Evolutionary conservation across 2,797 vertebrate species (phyloP).

Genomic region (Telmatherina bonti): DNA sequence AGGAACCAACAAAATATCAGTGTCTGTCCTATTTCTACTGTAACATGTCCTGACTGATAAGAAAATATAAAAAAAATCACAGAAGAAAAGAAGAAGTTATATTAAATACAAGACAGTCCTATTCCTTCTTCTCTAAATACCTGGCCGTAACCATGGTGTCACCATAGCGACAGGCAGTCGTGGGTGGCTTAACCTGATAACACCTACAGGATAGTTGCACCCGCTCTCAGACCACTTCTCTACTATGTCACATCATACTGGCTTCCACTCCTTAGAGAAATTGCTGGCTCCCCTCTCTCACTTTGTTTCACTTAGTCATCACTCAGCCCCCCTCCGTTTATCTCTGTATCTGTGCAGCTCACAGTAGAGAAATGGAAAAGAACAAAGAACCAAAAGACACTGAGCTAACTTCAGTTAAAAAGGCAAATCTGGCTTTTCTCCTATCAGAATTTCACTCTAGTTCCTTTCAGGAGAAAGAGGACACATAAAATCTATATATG

Average conservation of each 20-base stretch:
- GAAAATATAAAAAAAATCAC: conserved; percentile 23
- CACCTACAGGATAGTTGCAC: conserved; percentile 62
- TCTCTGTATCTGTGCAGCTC: conserved; percentile 24
- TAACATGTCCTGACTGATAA: not conserved
- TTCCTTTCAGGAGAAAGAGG: not conserved
- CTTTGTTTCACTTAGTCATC: conserved; percentile 17
- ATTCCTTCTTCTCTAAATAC: conserved; percentile 57
- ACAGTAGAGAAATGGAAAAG: conserved; percentile 59
- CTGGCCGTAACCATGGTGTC: conserved; percentile 76
- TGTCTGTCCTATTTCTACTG: not conserved
- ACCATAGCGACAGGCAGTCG: conserved; percentile 70
- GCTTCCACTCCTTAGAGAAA: conserved; percentile 28
- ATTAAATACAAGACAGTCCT: conserved; percentile 31
- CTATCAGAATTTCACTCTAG: conserved; percentile 7
- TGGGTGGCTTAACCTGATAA: conserved; percentile 74
- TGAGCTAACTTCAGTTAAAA: conserved; percentile 37
- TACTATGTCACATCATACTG: conserved; percentile 43
- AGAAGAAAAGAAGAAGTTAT: conserved; percentile 23
- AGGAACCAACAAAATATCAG: not conserved
- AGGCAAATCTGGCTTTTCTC: conserved; percentile 15
- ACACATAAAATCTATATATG: not conserved
- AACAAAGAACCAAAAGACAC: conserved; percentile 46
- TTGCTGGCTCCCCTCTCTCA: conserved; percentile 27
- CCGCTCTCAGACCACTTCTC: conserved; percentile 31
- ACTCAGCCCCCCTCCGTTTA: conserved; percentile 20